phyloP scores from a whole-genome alignment of 2,888 invertebrate species.

The Trissoscelio sp. region DNA sequence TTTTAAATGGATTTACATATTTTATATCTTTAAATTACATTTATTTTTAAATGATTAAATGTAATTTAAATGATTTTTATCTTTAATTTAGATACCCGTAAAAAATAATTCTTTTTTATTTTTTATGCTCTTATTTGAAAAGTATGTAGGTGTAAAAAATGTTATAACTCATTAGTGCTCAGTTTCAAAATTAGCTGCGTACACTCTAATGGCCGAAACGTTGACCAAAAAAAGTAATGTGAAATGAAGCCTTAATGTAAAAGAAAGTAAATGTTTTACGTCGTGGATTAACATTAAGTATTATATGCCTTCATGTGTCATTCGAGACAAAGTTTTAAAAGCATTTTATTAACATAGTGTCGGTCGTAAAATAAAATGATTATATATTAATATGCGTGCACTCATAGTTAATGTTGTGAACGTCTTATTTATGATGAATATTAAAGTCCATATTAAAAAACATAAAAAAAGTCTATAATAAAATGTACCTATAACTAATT shows the following conservation, averaged over 20 bases:
- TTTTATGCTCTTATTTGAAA: no score
- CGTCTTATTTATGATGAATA: background rate
- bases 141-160: background rate
- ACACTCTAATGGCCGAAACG: background rate
- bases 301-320: constrained; percentile 1
- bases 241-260: constrained; percentile 10
- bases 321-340: background rate
- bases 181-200: background rate
- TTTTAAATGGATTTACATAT: no score
- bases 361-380: background rate
- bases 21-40: no score
- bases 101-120: no score
- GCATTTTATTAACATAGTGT: constrained; percentile 1
- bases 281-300: background rate
- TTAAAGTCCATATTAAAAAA: background rate
- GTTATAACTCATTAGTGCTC: background rate
- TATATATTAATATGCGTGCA: constrained; percentile 1
- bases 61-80: no score
- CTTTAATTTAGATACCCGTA: no score
- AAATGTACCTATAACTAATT: background rate
- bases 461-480: background rate
- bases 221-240: constrained; percentile 1
- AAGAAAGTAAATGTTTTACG: background rate
- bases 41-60: no score
- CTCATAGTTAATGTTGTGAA: background rate